Evolutionary conservation across 2,113 vertebrate species (phyloP).

Genomic region (Arothron firmamentum): DNA sequence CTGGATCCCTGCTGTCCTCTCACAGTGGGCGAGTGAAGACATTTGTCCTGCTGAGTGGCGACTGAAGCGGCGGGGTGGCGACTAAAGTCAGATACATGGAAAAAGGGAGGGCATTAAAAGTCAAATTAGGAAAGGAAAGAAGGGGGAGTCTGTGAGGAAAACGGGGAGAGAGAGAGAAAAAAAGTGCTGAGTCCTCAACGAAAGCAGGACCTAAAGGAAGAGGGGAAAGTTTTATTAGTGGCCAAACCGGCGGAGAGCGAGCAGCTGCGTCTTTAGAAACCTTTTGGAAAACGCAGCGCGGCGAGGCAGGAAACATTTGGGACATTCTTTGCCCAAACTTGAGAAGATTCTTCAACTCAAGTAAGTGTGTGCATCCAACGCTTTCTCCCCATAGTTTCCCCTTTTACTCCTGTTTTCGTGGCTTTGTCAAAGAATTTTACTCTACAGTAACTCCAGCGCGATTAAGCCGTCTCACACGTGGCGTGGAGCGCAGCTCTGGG

Average conservation of each 20-base stretch:
- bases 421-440: too few species aligned
- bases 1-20: background rate
- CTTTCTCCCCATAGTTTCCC: background rate
- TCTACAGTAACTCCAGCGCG: too few species aligned
- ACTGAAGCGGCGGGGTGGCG: constrained; percentile 9
- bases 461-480: constrained; percentile 21
- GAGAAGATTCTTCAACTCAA: constrained; percentile 25
- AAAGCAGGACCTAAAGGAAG: constrained; percentile 12
- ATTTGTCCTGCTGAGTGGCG: background rate
- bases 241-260: background rate
- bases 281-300: background rate
- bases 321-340: background rate
- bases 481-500: background rate
- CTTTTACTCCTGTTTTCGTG: too few species aligned
- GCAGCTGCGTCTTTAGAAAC: background rate
- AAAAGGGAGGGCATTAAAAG: constrained; percentile 58
- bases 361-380: constrained; percentile 45
- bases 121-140: constrained; percentile 40
- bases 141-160: constrained; percentile 37
- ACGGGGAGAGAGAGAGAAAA: constrained; percentile 26
- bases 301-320: background rate
- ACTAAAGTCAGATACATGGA: constrained; percentile 6
- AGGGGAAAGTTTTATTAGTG: background rate
- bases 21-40: background rate
- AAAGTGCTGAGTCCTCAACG: constrained; percentile 14